Base-by-base conservation (phyloP, 2,888 invertebrate genomes). In the Diplazon laetatorius region DNA sequence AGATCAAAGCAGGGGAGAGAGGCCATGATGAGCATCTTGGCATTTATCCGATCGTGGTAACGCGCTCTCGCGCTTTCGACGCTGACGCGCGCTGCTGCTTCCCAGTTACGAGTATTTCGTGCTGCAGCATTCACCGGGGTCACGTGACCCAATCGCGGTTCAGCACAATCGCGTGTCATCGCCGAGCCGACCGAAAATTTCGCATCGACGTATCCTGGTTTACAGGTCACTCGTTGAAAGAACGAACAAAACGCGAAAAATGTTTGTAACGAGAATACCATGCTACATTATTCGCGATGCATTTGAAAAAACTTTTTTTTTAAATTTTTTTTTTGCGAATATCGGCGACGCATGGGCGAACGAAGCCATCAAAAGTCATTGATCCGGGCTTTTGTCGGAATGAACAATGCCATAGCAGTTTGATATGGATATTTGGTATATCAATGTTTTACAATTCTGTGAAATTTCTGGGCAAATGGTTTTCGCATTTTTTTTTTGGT, bases 181-280 rank as follows among this genome's bases (percentile, higher is more conserved):
- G 42, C 39, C 66, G 37, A 78, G 57, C 42, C 50, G 66, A 57
- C 71, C 71, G 57, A 68, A 44, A 65, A n/a, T n/a, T n/a, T 55
- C 70, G 50, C 60, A 66, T 65, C 77, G 72, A 75, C 78, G 82
- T 76, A 83, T 82, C 82, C 80, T 80, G 82, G 80, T 85, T 86
- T 85, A 82, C 83, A 82, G 83, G 85, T 85, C 82, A 83, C 85
- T 81, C 75, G 76, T 79, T 71, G 65, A 74, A 78, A 76, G 82
- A 76, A 78, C 82, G 71, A 52, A 62, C 55, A 71, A 75, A 66
- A 78, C 30, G 72, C 42, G 59, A 60, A 60, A 50, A 72, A 68
- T 55, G n/a, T n/a, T 30, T 16, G 39, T 35, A 30, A 63, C 42
- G 59, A 73, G 50, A 65, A 74, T 75, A 30, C 48, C 37, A 66